phyloP scores from a whole-genome alignment of 1,140 invertebrate genomes.

The Caenorhabditis briggsae region DNA sequence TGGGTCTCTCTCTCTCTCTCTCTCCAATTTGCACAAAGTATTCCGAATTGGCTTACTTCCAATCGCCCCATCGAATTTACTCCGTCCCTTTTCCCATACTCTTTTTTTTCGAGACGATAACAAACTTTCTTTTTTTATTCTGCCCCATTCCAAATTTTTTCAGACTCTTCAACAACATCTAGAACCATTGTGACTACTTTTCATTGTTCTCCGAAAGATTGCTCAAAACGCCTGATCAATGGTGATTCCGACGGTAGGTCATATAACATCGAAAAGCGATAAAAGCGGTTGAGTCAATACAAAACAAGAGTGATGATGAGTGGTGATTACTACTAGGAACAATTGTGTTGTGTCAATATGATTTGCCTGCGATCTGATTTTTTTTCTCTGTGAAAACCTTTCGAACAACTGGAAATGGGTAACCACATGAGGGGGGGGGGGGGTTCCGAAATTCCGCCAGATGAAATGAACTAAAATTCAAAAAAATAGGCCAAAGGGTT shows the following conservation, averaged over 20 bases:
- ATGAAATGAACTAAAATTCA: too few relatives aligned
- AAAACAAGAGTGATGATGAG: slow-evolving; percentile 47
- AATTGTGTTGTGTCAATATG: slow-evolving; percentile 33
- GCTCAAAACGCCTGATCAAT: slow-evolving; percentile 12
- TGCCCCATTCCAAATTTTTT: background rate
- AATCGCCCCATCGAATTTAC: slow-evolving; percentile 55
- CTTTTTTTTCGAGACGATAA: slow-evolving; percentile 36
- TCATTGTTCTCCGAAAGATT: background rate
- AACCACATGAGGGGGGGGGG: background rate
- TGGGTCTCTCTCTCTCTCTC: slow-evolving; percentile 19
- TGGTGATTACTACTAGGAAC: background rate
- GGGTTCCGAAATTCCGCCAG: too few relatives aligned
- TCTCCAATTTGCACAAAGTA: slow-evolving; percentile 56
- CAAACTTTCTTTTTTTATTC: slow-evolving; percentile 38
- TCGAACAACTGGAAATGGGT: background rate
- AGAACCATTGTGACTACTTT: background rate
- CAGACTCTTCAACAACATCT: slow-evolving; percentile 14
- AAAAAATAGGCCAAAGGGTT: too few relatives aligned
- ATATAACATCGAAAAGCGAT: slow-evolving; percentile 29
- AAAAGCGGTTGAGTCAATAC: slow-evolving; percentile 42
- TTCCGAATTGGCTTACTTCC: slow-evolving; percentile 56
- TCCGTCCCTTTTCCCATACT: slow-evolving; percentile 3
- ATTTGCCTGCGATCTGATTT: background rate
- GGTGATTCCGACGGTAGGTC: slow-evolving; percentile 53
- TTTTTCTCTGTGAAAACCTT: background rate